Conservation (phyloP, 2,797 vertebrate genomes). For the Paguma larvata region DNA sequence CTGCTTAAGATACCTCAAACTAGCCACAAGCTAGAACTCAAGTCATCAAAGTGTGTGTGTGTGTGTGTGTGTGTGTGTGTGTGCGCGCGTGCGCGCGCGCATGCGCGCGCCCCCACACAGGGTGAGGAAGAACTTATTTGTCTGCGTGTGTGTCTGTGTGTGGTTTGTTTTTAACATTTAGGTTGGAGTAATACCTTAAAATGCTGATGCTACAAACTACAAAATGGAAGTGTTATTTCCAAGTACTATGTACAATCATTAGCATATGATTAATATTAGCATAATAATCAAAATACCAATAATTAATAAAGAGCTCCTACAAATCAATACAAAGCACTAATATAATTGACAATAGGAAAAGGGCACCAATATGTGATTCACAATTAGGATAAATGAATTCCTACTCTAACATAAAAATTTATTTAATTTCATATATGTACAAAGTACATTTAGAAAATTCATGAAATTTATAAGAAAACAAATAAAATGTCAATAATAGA, state of each 20-base stretch:
- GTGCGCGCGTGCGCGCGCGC: too few species aligned
- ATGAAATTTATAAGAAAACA: not conserved
- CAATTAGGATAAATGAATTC: not conserved
- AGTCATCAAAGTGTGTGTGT: not conserved
- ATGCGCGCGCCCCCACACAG: too few species aligned
- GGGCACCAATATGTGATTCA: not conserved
- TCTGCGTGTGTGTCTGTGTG: not conserved
- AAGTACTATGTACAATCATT: not conserved
- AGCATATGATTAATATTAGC: not conserved
- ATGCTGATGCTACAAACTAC: not conserved
- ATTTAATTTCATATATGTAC: not conserved
- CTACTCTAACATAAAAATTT: not conserved
- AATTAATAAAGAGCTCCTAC: not conserved
- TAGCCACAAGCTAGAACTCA: constrained; percentile 29
- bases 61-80: too few species aligned
- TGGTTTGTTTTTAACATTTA: not conserved
- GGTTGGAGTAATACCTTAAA: not conserved
- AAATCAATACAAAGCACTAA: not conserved
- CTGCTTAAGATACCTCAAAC: constrained; percentile 34
- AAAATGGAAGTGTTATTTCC: not conserved
- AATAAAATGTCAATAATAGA: not conserved
- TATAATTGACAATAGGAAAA: not conserved
- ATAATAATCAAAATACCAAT: not conserved
- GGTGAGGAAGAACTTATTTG: not conserved
- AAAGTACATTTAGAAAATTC: not conserved